Percentiles rank a stretch among this genome's conserved stretches.
These are phyloP conservation scores for Trichoplusia ni DNA, from an alignment of 1,140 invertebrate species.

Conservation along the genomic window DNA sequence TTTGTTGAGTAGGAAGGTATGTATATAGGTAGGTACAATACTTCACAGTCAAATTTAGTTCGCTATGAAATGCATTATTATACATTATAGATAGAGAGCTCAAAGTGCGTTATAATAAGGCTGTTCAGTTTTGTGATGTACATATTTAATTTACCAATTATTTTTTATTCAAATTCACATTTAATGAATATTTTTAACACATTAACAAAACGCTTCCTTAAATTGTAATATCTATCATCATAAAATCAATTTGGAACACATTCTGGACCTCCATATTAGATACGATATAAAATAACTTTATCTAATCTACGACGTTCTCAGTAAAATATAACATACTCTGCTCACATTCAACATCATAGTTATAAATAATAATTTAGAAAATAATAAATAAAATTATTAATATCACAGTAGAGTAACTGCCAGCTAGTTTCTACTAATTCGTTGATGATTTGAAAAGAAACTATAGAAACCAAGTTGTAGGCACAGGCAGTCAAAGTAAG, in stretches of 20 bases:
- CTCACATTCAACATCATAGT: slow-evolving; percentile 63
- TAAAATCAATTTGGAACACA: slow-evolving; percentile 76
- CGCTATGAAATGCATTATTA: slow-evolving; percentile 54
- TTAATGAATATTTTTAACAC: slow-evolving; percentile 26
- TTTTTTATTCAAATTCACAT: slow-evolving; percentile 26
- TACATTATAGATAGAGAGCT: slow-evolving; percentile 63
- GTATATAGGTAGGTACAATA: slow-evolving; percentile 44
- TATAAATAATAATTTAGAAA: slow-evolving; percentile 74
- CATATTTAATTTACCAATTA: too few relatives aligned
- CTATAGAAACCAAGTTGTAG: slow-evolving; percentile 21
- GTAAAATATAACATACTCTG: slow-evolving; percentile 69
- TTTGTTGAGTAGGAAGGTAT: slow-evolving; percentile 46
- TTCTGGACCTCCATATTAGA: slow-evolving; percentile 69
- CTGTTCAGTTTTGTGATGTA: slow-evolving; percentile 54
- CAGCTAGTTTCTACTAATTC: slow-evolving; percentile 57
- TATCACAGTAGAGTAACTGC: slow-evolving; percentile 80
- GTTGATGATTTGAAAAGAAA: slow-evolving; percentile 8
- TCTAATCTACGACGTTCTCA: slow-evolving; percentile 66
- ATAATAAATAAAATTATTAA: slow-evolving; percentile 78
- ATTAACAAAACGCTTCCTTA: slow-evolving; percentile 61
- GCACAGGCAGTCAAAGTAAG: slow-evolving; percentile 9
- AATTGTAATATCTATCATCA: slow-evolving; percentile 58
- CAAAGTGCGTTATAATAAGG: slow-evolving; percentile 42
- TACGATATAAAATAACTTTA: slow-evolving; percentile 67
- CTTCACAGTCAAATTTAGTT: slow-evolving; percentile 54